Evolutionary conservation across 2,113 vertebrate species (phyloP).

Genomic region (Polypterus bichir): DNA sequence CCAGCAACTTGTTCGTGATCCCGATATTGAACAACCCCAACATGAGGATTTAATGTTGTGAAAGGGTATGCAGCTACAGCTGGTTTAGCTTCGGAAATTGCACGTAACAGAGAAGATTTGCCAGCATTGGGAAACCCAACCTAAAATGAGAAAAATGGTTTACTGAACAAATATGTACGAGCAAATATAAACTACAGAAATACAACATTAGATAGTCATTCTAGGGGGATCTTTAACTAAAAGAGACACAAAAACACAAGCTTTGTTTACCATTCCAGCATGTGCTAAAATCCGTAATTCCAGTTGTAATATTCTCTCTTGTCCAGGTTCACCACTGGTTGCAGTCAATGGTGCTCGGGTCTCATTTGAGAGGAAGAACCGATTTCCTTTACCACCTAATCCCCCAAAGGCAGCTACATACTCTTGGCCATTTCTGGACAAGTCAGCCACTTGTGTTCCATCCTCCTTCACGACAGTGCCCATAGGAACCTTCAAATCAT

Average conservation of each 20-base stretch:
- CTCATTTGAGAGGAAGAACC: slow-evolving; percentile 84
- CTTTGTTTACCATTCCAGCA: slow-evolving; percentile 65
- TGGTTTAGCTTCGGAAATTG: slow-evolving; percentile 76
- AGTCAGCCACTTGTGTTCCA: slow-evolving; percentile 51
- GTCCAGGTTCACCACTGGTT: slow-evolving; percentile 61
- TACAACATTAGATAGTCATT: not conserved
- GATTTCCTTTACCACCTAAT: slow-evolving; percentile 80
- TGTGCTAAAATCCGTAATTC: slow-evolving; percentile 90
- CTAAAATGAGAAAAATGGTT: slow-evolving; percentile 36
- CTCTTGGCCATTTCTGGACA: slow-evolving; percentile 58
- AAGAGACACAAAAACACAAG: not conserved
- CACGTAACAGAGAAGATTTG: slow-evolving; percentile 81
- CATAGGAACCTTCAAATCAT: slow-evolving; percentile 61
- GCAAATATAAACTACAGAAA: not conserved
- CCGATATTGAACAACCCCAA: slow-evolving; percentile 72
- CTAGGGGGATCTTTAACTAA: not conserved
- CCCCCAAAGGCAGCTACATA: slow-evolving; percentile 74
- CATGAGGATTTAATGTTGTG: slow-evolving; percentile 84
- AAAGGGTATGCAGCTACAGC: slow-evolving; percentile 87
- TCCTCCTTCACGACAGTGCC: slow-evolving; percentile 84
- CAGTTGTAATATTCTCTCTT: slow-evolving; percentile 65
- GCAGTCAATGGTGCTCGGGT: slow-evolving; percentile 62
- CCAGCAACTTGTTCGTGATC: slow-evolving; percentile 84
- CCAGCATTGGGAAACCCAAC: slow-evolving; percentile 92
- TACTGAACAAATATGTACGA: not conserved